Percentiles rank a stretch among this genome's conserved stretches.
phyloP scores from a whole-genome alignment of 2,888 invertebrate species.

The Patella depressa region DNA sequence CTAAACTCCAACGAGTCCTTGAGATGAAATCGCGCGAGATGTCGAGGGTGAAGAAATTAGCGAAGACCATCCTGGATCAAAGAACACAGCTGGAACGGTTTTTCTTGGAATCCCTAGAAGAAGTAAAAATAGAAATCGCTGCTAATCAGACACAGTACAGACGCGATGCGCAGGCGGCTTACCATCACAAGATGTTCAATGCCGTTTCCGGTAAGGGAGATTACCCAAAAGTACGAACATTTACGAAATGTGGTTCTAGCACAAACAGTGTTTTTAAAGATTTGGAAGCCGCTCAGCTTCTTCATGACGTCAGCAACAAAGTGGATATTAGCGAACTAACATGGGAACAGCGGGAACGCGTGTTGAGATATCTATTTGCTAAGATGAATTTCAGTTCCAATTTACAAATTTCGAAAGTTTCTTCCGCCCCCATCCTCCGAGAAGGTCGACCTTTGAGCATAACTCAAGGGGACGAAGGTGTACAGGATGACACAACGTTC shows the following conservation, averaged over 20 bases:
- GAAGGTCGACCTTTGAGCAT: constrained; percentile 38
- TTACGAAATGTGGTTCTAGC: constrained; percentile 66
- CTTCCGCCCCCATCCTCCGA: constrained; percentile 46
- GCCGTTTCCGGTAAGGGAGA: constrained; percentile 68
- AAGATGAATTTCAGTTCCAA: constrained; percentile 63
- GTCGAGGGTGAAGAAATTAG: constrained; percentile 69
- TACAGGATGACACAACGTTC: constrained; percentile 50
- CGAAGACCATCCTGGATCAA: constrained; percentile 70
- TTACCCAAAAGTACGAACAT: constrained; percentile 69
- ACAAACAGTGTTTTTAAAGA: constrained; percentile 71
- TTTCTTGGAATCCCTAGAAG: constrained; percentile 68
- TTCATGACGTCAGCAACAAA: constrained; percentile 51
- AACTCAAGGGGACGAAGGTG: constrained; percentile 39
- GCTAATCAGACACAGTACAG: constrained; percentile 69
- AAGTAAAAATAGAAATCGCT: constrained; percentile 67
- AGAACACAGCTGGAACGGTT: constrained; percentile 70
- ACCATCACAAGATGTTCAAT: constrained; percentile 67
- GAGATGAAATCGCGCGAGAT: constrained; percentile 70
- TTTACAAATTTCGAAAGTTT: constrained; percentile 34
- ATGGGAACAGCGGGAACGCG: constrained; percentile 71
- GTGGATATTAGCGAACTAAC: constrained; percentile 69
- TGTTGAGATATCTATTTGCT: constrained; percentile 69
- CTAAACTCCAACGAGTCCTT: constrained; percentile 66
- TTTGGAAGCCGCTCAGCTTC: constrained; percentile 68
- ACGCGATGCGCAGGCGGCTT: constrained; percentile 68